phyloP scores from a whole-genome alignment of 2,113 vertebrate species.

The Clarias batrachus region DNA sequence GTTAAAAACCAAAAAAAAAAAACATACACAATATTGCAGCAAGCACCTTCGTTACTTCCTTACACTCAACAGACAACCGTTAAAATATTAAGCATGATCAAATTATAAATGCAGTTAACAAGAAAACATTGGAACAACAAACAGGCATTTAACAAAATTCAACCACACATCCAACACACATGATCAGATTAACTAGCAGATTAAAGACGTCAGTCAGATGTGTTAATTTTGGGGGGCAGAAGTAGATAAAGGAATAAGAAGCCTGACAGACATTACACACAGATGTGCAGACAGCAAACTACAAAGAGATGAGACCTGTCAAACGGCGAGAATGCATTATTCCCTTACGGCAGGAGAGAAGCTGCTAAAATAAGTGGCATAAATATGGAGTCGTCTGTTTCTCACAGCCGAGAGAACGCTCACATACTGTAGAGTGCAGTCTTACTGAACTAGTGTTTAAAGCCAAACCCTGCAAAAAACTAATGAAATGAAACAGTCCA shows the following conservation, averaged over 20 bases:
- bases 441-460: slow-evolving; percentile 29
- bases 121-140: slow-evolving; percentile 28
- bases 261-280: not conserved
- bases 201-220: slow-evolving; percentile 20
- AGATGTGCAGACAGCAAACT: slow-evolving; percentile 17
- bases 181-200: slow-evolving; percentile 6
- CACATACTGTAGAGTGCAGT: not conserved
- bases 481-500: slow-evolving; percentile 2
- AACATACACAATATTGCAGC: not conserved
- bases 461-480: slow-evolving; percentile 34
- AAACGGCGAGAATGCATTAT: slow-evolving; percentile 1
- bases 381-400: slow-evolving; percentile 8
- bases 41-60: slow-evolving; percentile 10
- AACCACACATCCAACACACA: slow-evolving; percentile 4
- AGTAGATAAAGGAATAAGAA: not conserved
- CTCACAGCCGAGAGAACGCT: not conserved
- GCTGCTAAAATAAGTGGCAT: not conserved
- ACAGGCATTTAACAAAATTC: slow-evolving; percentile 9
- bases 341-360: not conserved
- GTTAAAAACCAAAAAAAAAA: not conserved
- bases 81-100: slow-evolving; percentile 12
- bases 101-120: slow-evolving; percentile 17
- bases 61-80: slow-evolving; percentile 10
- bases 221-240: not conserved
- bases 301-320: slow-evolving; percentile 18